Base-by-base conservation (phyloP, 2,888 invertebrate species). In the Mycalesis mineus region DNA sequence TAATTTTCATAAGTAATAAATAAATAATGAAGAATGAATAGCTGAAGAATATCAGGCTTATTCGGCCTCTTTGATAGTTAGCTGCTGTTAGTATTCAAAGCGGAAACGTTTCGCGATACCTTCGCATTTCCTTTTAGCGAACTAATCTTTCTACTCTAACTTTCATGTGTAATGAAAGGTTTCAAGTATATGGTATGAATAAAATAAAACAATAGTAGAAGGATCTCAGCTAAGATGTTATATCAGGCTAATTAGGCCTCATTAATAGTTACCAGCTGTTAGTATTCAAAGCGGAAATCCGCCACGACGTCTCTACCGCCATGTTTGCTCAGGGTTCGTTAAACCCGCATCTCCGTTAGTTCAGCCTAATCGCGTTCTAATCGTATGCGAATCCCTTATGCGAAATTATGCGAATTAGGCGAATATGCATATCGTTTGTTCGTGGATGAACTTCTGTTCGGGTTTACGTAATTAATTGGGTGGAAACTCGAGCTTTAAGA, bases 331-430 rank as follows among this genome's bases (percentile, higher is more conserved):
- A 66, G 68, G 71, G 68, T 74, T 76, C 67, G 70, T 73, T 78
- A 76, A 77, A 73, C 73, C 55, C 45, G 40, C 70, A 54, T 54
- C 53, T 57, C 54, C 57, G 72, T 75, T 74, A 68, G 66, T 71
- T 61, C 71, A 75, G 72, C 66, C 68, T 75, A 75, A 80, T 80
- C 76, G 72, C 72, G 72, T 71, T 68, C 68, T 77, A 79, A 79
- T 78, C 70, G 74, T 74, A 80, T 80, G 80, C 79, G 79, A 75
- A 78, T 77, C 65, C 66, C 66, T 72, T 74, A 77, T 74, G 69
- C 72, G 61, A 68, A 64, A 59, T 62, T 64, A 64, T 60, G 60
- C 55, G 60, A 49, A 56, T 60, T 58, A 53, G 44, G 33, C 31
- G 39, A 47, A 60, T 62, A 60, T 58, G 62, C 54, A 62, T 59